Evolutionary conservation across 1,140 invertebrate genomes (phyloP).

Genomic region (Dendrolimus punctatus): DNA sequence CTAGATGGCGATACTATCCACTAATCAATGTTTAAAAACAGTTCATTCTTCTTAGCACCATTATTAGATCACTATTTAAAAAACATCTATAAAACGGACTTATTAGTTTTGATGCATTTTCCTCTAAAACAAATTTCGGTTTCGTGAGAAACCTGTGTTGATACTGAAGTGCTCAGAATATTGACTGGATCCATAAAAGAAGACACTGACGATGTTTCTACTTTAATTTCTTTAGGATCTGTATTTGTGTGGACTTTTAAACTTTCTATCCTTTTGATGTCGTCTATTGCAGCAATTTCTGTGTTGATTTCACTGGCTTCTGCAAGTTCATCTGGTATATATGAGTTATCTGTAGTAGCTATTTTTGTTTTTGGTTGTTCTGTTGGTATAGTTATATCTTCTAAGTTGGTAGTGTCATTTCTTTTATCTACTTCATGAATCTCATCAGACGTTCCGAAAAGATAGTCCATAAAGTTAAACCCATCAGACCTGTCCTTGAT

Average conservation of each 20-base stretch:
- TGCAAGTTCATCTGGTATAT: slow-evolving; percentile 52
- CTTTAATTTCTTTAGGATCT: slow-evolving; percentile 29
- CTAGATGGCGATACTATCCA: too few species aligned
- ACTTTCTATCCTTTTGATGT: slow-evolving; percentile 19
- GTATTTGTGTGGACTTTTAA: slow-evolving; percentile 20
- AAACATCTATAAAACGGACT: slow-evolving; percentile 40
- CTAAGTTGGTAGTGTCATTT: slow-evolving; percentile 12
- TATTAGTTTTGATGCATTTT: slow-evolving; percentile 83
- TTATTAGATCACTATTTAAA: too few species aligned
- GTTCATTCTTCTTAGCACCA: too few species aligned
- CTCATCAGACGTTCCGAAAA: slow-evolving; percentile 47
- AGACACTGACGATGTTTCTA: slow-evolving; percentile 52
- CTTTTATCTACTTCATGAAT: slow-evolving; percentile 14
- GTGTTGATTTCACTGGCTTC: slow-evolving; percentile 16
- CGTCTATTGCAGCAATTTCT: slow-evolving; percentile 19
- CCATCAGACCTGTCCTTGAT: slow-evolving; percentile 40
- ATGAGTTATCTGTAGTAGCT: slow-evolving; percentile 47
- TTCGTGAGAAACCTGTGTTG: slow-evolving; percentile 86
- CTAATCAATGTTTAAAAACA: too few species aligned
- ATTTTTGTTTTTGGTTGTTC: slow-evolving; percentile 30
- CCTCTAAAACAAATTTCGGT: slow-evolving; percentile 90
- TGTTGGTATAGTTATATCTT: slow-evolving; percentile 15
- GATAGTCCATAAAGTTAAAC: slow-evolving; percentile 60
- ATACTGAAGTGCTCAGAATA: slow-evolving; percentile 80
- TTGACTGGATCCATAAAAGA: slow-evolving; percentile 72